Evolutionary conservation across 2,797 vertebrate genomes (phyloP), one percentile per base, ranked within the genome.

Genomic region (Sarcoramphus papa): DNA sequence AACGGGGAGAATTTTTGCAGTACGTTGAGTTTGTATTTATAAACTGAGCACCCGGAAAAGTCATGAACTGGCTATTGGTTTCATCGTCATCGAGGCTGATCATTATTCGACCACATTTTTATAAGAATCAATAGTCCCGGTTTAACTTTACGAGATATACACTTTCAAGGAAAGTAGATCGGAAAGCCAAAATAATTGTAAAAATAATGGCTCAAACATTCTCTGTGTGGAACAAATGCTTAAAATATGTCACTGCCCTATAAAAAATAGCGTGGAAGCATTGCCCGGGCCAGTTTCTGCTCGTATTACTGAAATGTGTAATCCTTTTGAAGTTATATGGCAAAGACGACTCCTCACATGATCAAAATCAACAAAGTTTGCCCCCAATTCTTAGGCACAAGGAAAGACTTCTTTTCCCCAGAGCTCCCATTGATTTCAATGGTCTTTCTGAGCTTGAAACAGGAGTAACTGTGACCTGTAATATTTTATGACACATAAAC

Each of bases 401-500:
- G 47, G 31, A 21, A 65, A 78, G 18, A 41, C 6, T 83, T 80
- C 12, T 37, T 89, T 65, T 74, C 10, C n/a, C 57, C 25, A 41
- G 25, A 63, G 43, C 2, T 6, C 43, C 19, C 69, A 14, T 70
- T 47, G 76, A 69, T 93, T 90, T 72, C 76, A 63, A 59, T 91
- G 47, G 69, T 57, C 40, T 48, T 76, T 88, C 83, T 31, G 43
- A 86, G 91, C 25, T 35, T 96, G 94, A 94, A 88, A 95, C 73
- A 73, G 64, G 78, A 92, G 82, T 77, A 93, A 93, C 82, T 77
- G 69, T 81, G 84, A 93, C 88, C 91, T 57, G 88, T 85, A 91
- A 90, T 90, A 72, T 78, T 95, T 96, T 93, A 92, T 94, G 91
- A 82, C 69, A 70, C 67, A 65, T 92, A 93, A 90, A 81, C 89